Conservation (phyloP, 2,797 vertebrate genomes). For the Xenops minutus region DNA sequence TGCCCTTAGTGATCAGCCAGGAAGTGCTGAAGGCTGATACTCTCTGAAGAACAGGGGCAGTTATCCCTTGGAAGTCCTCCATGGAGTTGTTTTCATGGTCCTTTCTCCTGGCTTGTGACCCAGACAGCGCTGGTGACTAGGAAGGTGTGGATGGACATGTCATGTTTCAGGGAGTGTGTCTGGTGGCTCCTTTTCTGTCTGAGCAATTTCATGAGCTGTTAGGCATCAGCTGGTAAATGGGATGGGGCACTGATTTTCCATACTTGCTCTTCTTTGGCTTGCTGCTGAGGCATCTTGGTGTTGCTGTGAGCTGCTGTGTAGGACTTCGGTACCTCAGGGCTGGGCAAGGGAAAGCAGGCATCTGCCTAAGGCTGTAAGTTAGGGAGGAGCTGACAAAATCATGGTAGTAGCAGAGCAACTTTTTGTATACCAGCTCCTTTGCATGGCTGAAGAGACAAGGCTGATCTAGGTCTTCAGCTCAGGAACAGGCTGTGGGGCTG, state of each 20-base stretch:
- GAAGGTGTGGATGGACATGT: not conserved
- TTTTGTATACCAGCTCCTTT: not conserved
- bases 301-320: not conserved
- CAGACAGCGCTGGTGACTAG: not conserved
- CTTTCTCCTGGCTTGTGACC: not conserved
- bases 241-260: not conserved
- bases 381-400: not conserved
- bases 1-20: not conserved
- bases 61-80: not conserved
- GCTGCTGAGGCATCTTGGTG: not conserved
- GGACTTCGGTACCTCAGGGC: not conserved
- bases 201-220: not conserved
- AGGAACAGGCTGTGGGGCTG: not conserved
- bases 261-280: not conserved
- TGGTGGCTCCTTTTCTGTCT: not conserved
- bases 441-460: not conserved
- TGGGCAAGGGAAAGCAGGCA: not conserved
- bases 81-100: not conserved
- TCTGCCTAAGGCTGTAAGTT: not conserved
- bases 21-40: not conserved
- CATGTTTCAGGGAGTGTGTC: not conserved
- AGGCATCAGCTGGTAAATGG: not conserved
- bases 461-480: not conserved
- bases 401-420: not conserved
- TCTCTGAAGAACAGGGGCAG: not conserved